Percentiles rank a stretch among this genome's conserved stretches.
Evolutionary conservation across 1,140 invertebrate species (phyloP).

Genomic region (Lamellibrachia luymesi): DNA sequence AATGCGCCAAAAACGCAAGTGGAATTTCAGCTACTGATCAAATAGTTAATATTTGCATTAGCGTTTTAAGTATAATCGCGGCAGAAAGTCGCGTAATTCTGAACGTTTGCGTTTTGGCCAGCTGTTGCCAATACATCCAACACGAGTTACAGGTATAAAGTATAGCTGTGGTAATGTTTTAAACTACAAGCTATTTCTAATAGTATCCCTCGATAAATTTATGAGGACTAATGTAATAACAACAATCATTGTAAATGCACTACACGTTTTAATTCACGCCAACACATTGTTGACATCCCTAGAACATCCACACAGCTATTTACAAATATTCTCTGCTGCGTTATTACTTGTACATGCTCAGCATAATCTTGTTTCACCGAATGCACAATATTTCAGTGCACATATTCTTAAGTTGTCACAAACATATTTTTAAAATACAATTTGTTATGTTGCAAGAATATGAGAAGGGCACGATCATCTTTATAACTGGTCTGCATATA

Average conservation of each 20-base stretch:
- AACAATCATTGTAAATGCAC: background rate
- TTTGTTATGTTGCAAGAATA: background rate
- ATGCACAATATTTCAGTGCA: background rate
- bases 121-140: too few relatives aligned
- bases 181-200: too few relatives aligned
- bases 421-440: background rate
- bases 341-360: background rate
- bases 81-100: too few relatives aligned
- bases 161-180: too few relatives aligned
- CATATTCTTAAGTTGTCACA: background rate
- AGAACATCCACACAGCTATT: background rate
- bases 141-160: too few relatives aligned
- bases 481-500: background rate
- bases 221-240: background rate
- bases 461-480: background rate
- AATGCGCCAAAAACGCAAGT: too few relatives aligned
- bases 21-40: too few relatives aligned
- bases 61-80: too few relatives aligned
- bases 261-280: background rate
- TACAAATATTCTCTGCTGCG: background rate
- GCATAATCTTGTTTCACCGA: background rate
- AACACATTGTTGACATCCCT: background rate
- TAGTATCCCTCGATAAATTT: background rate
- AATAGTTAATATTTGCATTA: too few relatives aligned
- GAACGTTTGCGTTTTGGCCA: too few relatives aligned